A percentile compares a stretch with the other conserved stretches of the same genome.
These are phyloP conservation scores for Daphoenositta chrysoptera DNA, from an alignment of 2,113 vertebrate species.

Conservation along the genomic window DNA sequence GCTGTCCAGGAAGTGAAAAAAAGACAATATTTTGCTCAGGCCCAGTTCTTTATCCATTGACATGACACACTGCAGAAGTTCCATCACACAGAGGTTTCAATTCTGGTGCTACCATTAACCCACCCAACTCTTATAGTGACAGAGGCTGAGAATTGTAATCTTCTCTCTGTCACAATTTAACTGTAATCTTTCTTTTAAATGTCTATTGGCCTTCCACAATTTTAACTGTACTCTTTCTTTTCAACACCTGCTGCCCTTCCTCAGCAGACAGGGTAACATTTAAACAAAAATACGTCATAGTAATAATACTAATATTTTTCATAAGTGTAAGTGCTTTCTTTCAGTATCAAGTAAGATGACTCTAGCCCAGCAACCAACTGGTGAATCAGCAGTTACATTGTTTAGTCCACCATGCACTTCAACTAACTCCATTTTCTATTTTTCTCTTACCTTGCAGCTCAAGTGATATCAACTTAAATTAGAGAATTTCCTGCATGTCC, in stretches of 20 bases:
- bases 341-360: not conserved
- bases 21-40: not conserved
- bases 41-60: not conserved
- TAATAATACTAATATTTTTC: not conserved
- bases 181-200: not conserved
- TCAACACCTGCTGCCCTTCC: not conserved
- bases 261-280: not conserved
- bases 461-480: not conserved
- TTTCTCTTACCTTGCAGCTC: not conserved
- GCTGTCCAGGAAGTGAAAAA: not conserved
- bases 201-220: not conserved
- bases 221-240: not conserved
- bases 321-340: not conserved
- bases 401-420: not conserved
- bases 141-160: not conserved
- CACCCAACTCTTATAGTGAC: not conserved
- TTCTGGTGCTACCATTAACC: not conserved
- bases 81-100: not conserved
- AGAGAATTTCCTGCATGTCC: not conserved
- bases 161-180: not conserved
- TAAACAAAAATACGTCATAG: not conserved
- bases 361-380: not conserved
- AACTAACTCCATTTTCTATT: not conserved
- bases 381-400: not conserved
- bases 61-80: not conserved